Percentiles rank a stretch among this genome's conserved stretches.
Evolutionary conservation across 1,140 invertebrate genomes (phyloP).

Genomic region (Yoshiicerus persimilis): DNA sequence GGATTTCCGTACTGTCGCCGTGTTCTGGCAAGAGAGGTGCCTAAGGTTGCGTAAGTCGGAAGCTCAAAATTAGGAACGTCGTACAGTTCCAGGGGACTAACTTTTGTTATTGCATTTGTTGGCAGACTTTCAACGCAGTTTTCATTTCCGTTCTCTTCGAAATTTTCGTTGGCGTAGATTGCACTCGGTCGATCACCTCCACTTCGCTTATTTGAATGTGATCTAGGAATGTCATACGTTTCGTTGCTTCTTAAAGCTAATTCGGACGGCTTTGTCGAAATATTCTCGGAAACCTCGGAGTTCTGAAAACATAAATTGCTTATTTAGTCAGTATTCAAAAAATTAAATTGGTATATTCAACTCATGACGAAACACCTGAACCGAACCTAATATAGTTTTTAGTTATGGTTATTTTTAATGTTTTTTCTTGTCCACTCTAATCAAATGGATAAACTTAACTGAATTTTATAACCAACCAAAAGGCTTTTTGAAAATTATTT

Average conservation of each 20-base stretch:
- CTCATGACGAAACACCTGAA: no score
- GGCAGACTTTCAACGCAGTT: background rate
- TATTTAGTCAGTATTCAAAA: no score
- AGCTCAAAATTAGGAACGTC: constrained; percentile 30
- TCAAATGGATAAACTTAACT: no score
- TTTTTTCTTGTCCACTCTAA: no score
- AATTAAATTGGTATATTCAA: no score
- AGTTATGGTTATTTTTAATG: no score
- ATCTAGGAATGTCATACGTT: background rate
- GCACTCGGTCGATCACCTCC: background rate
- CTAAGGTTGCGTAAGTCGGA: background rate
- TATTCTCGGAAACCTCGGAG: no score
- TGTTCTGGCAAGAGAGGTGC: constrained; percentile 6
- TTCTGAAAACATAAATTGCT: no score
- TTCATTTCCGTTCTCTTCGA: background rate
- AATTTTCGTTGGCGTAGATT: background rate
- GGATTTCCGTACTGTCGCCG: background rate
- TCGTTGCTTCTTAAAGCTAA: background rate
- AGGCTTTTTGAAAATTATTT: no score
- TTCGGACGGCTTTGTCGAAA: no score
- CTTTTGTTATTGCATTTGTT: background rate
- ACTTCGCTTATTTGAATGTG: background rate
- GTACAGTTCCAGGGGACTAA: constrained; percentile 28
- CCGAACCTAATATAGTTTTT: no score
- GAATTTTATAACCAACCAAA: no score